Conservation (phyloP, 1,140 invertebrate genomes). For the Drosophila azteca region DNA sequence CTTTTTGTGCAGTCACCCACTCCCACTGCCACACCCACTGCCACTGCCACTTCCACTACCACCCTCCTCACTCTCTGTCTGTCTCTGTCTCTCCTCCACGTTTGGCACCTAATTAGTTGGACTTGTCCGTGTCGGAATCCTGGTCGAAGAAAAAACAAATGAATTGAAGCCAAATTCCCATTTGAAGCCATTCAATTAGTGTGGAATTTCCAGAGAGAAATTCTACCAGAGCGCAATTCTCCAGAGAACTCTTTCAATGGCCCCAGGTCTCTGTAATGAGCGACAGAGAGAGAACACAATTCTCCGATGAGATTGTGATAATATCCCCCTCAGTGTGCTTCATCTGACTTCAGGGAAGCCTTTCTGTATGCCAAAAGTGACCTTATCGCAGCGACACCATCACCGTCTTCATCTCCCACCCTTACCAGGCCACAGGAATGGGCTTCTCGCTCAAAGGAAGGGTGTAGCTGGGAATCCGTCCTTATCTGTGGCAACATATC, state of each 20-base stretch:
- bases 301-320: too few relatives aligned
- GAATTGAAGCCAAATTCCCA: constrained; percentile 19
- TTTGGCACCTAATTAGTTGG: constrained; percentile 57
- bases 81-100: constrained; percentile 27
- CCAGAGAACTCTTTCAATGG: too few relatives aligned
- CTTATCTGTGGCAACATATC: constrained; percentile 40
- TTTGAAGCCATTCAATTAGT: constrained; percentile 9
- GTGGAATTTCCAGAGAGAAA: too few relatives aligned
- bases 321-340: background rate
- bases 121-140: constrained; percentile 40
- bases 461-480: constrained; percentile 24
- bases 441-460: too few relatives aligned
- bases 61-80: background rate
- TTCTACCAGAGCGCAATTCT: too few relatives aligned
- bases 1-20: constrained; percentile 12
- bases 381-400: constrained; percentile 50
- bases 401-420: constrained; percentile 9
- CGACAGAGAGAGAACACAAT: too few relatives aligned
- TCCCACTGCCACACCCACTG: too few relatives aligned
- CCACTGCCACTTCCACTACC: too few relatives aligned
- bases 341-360: constrained; percentile 3
- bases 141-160: constrained; percentile 3
- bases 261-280: too few relatives aligned
- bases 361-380: constrained; percentile 1
- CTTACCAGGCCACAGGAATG: too few relatives aligned